Base-by-base conservation (phyloP, 2,888 invertebrate genomes). In the Eutolmus rufibarbis region DNA sequence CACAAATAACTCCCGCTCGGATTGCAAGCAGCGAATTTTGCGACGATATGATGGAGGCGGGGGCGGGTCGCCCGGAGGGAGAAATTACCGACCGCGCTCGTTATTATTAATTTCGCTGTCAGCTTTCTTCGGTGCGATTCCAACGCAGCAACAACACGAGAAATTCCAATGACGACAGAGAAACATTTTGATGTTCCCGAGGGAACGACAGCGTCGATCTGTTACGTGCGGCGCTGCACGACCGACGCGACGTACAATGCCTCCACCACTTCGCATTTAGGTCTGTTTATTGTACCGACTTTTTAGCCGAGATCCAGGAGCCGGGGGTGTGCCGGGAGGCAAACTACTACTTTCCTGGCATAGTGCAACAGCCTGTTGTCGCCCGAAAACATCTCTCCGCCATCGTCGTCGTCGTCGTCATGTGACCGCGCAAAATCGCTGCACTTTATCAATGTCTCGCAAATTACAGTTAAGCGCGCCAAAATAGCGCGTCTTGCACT, bases 361-460 rank as follows among this genome's bases (percentile, higher is more conserved):
- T 46, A 51, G 79, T 79, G 28, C 79, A 79, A 79, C 79, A 79
- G 79, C 31, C 79, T 79, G 79, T 79, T 79, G 79, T 79, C 79
- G 79, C 79, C 79, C 79, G 51, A 79, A 79, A 79, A 79, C 79
- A 79, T 79, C 43, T 46, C 43, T 14, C 16, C 43, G 4, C 40
- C 40, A 40, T 79, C 74, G 37, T 46, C 43, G 3, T 46, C 43
- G 28, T 14, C 12, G 28, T 79, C 74, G 37, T 40, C 40, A 84
- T 84, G 40, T 84, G 43, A 84, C 34, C 23, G 31, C 37, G 57
- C 56, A 84, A 84, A 84, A 74, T 84, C 84, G 74, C 74, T 84
- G 84, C 84, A 84, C 74, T 84, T 84, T 84, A 84, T 84, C 84
- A 84, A 84, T 84, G 84, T 84, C 84, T 66, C 66, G 74, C 66